phyloP scores from a whole-genome alignment of 2,888 invertebrate genomes.

The Clepsis dumicolana region DNA sequence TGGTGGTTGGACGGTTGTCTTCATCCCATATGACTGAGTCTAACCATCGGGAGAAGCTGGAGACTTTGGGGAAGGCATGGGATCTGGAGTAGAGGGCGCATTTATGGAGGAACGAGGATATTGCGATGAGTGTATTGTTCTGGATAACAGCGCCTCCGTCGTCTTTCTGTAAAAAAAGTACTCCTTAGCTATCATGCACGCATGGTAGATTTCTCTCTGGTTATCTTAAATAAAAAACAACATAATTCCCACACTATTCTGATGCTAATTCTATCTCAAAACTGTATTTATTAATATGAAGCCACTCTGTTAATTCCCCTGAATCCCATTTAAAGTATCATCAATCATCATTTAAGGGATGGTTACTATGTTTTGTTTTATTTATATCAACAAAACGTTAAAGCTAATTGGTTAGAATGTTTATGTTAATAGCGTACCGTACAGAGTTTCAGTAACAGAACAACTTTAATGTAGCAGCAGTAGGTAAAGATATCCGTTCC shows the following conservation, averaged over 20 bases:
- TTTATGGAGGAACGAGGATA: conserved; percentile 69
- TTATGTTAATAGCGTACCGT: no score
- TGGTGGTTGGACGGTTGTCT: conserved; percentile 61
- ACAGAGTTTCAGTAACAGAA: no score
- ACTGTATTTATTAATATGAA: no score
- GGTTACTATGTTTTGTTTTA: no score
- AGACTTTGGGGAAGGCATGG: conserved; percentile 75
- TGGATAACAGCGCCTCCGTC: conserved; percentile 79
- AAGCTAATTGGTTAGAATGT: no score
- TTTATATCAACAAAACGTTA: no score
- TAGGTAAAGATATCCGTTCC: neutral
- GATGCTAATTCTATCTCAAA: no score
- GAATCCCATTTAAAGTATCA: no score
- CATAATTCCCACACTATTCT: no score
- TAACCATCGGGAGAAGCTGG: conserved; percentile 71
- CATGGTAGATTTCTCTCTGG: neutral
- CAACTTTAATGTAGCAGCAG: neutral
- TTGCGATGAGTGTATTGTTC: conserved; percentile 72
- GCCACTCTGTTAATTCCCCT: no score
- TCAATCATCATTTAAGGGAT: no score
- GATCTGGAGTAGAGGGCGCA: conserved; percentile 75
- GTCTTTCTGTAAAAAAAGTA: conserved; percentile 67
- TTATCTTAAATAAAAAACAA: neutral
- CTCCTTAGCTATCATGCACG: neutral
- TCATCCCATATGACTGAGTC: conserved; percentile 80